A percentile compares a stretch with the other conserved stretches of the same genome.
Conservation (phyloP, 2,888 invertebrate genomes). For the Melinopterus prodromus region DNA sequence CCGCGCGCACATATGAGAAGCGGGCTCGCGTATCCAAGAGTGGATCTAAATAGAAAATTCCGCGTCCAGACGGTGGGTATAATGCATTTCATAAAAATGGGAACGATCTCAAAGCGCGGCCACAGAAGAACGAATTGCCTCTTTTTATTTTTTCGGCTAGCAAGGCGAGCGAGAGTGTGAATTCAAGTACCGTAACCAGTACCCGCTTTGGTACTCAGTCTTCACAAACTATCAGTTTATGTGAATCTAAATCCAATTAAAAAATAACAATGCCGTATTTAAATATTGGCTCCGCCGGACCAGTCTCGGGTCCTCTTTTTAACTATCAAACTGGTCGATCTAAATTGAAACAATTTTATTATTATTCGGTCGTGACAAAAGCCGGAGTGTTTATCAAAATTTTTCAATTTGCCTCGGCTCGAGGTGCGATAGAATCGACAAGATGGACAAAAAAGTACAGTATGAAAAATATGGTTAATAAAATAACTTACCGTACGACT, state of each 20-base stretch:
- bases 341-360: conserved; percentile 4
- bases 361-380: background rate
- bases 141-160: background rate
- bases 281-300: conserved; percentile 9
- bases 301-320: background rate
- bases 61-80: background rate
- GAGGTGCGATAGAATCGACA: background rate
- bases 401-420: background rate
- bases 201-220: conserved; percentile 7
- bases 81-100: background rate
- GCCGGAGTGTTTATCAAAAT: background rate
- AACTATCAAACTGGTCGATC: background rate
- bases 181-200: background rate
- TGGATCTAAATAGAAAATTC: background rate
- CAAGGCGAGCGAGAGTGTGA: background rate
- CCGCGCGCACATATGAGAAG: background rate
- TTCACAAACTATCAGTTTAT: conserved; percentile 22
- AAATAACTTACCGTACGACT: too few relatives aligned
- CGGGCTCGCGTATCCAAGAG: background rate
- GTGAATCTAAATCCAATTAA: conserved; percentile 25
- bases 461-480: too few relatives aligned
- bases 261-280: conserved; percentile 17
- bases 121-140: background rate
- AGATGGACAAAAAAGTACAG: background rate
- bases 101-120: background rate